Conservation (phyloP, 2,888 invertebrate species). For the Dermolepida albohirtum region DNA sequence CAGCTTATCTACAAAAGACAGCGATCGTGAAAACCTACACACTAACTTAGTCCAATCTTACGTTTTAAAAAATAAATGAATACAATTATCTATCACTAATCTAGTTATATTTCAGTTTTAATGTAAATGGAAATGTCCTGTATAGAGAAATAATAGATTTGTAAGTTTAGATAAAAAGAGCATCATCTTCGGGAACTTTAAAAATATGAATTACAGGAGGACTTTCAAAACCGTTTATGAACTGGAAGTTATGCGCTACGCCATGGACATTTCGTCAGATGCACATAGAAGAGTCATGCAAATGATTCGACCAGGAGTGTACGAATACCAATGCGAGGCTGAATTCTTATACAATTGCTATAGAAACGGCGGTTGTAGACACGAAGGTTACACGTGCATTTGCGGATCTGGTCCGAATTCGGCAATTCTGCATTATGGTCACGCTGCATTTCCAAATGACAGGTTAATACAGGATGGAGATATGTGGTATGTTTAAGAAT, state of each 20-base stretch:
- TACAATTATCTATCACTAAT: too few relatives aligned
- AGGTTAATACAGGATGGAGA: slow-evolving; percentile 84
- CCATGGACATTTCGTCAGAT: slow-evolving; percentile 89
- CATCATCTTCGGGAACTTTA: too few relatives aligned
- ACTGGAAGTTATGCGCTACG: slow-evolving; percentile 90
- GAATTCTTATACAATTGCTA: slow-evolving; percentile 90
- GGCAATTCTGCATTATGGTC: slow-evolving; percentile 95
- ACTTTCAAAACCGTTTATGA: slow-evolving; percentile 87
- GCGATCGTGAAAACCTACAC: too few relatives aligned
- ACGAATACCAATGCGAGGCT: slow-evolving; percentile 87
- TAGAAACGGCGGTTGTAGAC: slow-evolving; percentile 89
- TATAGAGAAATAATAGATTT: slow-evolving; percentile 89
- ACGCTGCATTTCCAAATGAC: slow-evolving; percentile 93
- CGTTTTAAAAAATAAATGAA: too few relatives aligned
- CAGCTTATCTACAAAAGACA: too few relatives aligned
- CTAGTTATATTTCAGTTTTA: slow-evolving; percentile 82
- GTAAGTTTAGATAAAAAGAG: too few relatives aligned
- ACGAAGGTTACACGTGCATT: slow-evolving; percentile 94
- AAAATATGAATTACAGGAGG: slow-evolving; percentile 74
- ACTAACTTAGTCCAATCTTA: too few relatives aligned
- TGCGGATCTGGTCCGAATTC: slow-evolving; percentile 93
- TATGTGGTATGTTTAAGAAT: too few relatives aligned
- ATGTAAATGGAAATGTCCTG: slow-evolving; percentile 77
- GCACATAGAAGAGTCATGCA: slow-evolving; percentile 95
- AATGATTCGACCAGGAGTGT: slow-evolving; percentile 77